Evolutionary conservation across 2,113 vertebrate species (phyloP), one percentile per base, ranked within the genome.

Genomic region (Chloroceryle aenea): DNA sequence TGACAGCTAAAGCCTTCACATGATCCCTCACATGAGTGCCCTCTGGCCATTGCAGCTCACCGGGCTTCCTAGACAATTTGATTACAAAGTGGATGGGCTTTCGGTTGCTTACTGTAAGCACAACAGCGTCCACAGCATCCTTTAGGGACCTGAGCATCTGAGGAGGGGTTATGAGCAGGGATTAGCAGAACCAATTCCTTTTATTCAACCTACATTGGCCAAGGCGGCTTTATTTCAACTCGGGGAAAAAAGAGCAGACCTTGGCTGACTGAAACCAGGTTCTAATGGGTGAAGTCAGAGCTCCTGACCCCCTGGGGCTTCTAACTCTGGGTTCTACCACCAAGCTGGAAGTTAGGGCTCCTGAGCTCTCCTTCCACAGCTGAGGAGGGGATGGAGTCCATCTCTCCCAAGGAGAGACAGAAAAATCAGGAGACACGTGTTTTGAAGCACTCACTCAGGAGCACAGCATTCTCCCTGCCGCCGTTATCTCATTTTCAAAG

Each of bases 71-170:
- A 82, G 76, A 30, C 91, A 78, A 95, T 94, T 91, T 48, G 77
- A 89, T 95, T 87, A 96, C 87, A 95, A 95, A 96, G 94, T 48
- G 86, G 90, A 87, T 47, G 68, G 68, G 90, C 73, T 95, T 89
- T 82, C 19, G 14, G 53, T 75, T 75, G 89, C 93, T 93, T 58
- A 71, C 81, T 62, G 71, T 43, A 90, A 84, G 95, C 89, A 84
- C 82, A 72, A 62, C 18, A 63, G 62, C 27, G 4, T 55, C 76
- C 52, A 1, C 62, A 55, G 89, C 72, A 68, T 87, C 87, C 93
- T 87, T 36, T 4, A 47, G 75, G 83, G 88, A 93, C 62, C 83
- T 23, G 58, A 47, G 56, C 79, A 72, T n/a, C 71, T n/a, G 72
- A 71, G 87, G 63, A 75, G 68, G 76, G 87, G 64, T 36, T 62